Evolutionary conservation across 2,113 vertebrate species (phyloP).

Genomic region (Platysternon megacephalum): DNA sequence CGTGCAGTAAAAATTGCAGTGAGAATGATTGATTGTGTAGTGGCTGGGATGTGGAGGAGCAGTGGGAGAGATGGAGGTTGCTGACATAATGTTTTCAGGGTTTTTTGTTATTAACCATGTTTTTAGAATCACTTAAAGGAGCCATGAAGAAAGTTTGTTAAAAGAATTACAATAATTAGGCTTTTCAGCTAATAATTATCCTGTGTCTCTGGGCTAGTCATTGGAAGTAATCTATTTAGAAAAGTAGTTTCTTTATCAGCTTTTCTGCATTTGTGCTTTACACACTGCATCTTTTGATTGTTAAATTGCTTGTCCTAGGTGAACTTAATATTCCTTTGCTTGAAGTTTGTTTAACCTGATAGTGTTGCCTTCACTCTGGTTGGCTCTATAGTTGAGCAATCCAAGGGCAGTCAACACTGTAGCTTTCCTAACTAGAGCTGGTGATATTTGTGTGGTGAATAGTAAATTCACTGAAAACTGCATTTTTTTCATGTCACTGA

Average conservation of each 20-base stretch:
- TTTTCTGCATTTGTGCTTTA: not conserved
- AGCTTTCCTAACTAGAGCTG: not conserved
- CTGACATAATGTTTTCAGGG: not conserved
- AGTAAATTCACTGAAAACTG: not conserved
- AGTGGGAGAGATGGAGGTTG: not conserved
- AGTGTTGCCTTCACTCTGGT: not conserved
- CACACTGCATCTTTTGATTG: not conserved
- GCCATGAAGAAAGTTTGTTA: not conserved
- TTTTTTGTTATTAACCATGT: not conserved
- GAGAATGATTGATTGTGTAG: not conserved
- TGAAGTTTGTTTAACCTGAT: not conserved
- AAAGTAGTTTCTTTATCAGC: fast-evolving
- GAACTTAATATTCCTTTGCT: not conserved
- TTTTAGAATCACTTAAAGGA: not conserved
- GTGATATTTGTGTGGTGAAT: not conserved
- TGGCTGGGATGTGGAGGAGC: not conserved
- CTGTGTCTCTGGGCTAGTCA: fast-evolving
- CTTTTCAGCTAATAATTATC: not conserved
- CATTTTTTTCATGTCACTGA: too few species aligned
- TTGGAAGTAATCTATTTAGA: not conserved
- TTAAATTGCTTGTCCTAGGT: not conserved
- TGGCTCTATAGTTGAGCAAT: not conserved
- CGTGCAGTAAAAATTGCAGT: not conserved
- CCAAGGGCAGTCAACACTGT: not conserved
- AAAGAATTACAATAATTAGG: not conserved